Base-by-base conservation (phyloP, 2,113 vertebrate species). In the Acanthisitta chloris region DNA sequence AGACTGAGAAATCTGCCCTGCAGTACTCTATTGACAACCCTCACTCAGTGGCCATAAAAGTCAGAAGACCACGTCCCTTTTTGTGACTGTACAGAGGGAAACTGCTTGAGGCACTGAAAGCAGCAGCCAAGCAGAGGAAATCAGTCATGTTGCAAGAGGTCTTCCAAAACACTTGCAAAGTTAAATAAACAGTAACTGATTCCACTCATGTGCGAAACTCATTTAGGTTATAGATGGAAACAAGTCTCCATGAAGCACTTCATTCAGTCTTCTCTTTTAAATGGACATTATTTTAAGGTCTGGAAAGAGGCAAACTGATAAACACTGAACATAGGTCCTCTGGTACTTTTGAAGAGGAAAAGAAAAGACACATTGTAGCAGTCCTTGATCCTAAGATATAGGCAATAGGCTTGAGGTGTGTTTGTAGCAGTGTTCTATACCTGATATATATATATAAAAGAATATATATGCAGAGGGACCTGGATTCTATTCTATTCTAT, bases 161-260 rank as follows among this genome's bases (percentile, higher is more conserved):
- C 81, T 96, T 97, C 70, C 74, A 90, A 96, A 97, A 82, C 88
- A 62, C 72, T 97, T 93, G 57, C 54, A 54, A 78, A 86, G 31
- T 94, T 89, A 96, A 96, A 96, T 77, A 90, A 83, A 82, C 40
- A 86, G 72, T 45, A 81, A 94, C 65, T 59, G 31, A 94, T 65
- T 88, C 80, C 49, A 82, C 57, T 90, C 85, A 55, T 81, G 65
- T 46, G 77, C 72, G 95, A 88, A 95, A 96, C 76, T 94, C 23
- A 86, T 90, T 96, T 61, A 86, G 51, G 34, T 82, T 70, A 14
- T 49, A 71, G 58, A 38, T 88, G 52, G 57, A 94, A 95, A 93
- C 78, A 78, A 94, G 36, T 57, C 76, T 73, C 38, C 82, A 49
- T 94, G 87, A 97, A 88, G 31, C 57, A 36, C 40, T 95, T 86